These are phyloP conservation scores for Callithrix jacchus DNA, from an alignment of 2,113 vertebrate species.

Conservation along the genomic window DNA sequence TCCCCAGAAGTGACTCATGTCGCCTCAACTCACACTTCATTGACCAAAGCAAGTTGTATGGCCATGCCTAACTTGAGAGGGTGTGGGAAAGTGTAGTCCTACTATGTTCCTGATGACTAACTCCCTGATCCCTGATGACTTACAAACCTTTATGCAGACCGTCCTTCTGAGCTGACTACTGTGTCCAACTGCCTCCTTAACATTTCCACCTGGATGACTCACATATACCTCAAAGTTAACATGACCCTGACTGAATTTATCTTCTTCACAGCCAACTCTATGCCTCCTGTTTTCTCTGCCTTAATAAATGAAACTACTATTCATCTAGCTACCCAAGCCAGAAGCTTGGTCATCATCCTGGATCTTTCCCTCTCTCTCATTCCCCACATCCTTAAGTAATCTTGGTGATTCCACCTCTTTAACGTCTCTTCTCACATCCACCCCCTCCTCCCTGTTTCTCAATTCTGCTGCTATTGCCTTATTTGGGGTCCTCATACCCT, in stretches of 20 bases:
- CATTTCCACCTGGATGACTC: constrained; percentile 1
- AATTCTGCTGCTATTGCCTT: constrained; percentile 15
- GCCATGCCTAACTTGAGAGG: background rate
- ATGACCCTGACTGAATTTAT: constrained; percentile 31
- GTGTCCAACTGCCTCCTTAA: background rate
- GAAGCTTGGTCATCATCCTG: constrained; percentile 12
- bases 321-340: background rate
- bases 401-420: background rate
- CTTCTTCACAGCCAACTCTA: background rate
- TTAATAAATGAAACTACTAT: constrained; percentile 29
- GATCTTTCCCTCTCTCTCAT: background rate
- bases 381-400: background rate
- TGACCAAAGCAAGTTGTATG: background rate
- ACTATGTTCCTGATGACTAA: background rate
- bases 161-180: background rate
- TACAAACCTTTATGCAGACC: background rate
- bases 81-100: background rate
- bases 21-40: constrained; percentile 31
- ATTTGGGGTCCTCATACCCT: background rate
- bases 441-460: background rate
- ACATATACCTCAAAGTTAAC: constrained; percentile 36
- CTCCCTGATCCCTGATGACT: background rate
- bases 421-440: constrained; percentile 14
- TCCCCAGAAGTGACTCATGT: constrained; percentile 3
- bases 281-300: background rate